Conservation (phyloP, 2,113 vertebrate genomes). For the Cyanoramphus novaezelandiae region DNA sequence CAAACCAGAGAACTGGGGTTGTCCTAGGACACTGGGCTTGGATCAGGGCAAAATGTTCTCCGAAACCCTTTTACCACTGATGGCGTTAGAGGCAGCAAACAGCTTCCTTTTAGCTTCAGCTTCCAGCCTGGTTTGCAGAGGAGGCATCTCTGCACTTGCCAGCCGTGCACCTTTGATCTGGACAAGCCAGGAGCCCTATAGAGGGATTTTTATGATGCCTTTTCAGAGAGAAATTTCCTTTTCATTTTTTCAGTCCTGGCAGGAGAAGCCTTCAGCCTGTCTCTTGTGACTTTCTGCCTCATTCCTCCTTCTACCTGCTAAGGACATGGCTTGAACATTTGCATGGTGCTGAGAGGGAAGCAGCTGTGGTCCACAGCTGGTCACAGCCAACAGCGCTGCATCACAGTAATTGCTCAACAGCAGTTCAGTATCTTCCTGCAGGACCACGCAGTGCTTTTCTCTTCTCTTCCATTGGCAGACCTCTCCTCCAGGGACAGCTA, state of each 20-base stretch:
- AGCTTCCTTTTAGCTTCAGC: not conserved
- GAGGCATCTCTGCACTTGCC: not conserved
- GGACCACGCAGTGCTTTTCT: not conserved
- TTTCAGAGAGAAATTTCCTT: slow-evolving; percentile 18
- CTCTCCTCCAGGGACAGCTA: not conserved
- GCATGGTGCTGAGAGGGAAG: not conserved
- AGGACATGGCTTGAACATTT: not conserved
- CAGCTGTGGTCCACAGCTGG: fast-evolving
- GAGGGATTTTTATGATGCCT: not conserved
- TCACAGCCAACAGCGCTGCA: fast-evolving
- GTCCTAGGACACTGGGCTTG: not conserved
- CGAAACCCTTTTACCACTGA: not conserved
- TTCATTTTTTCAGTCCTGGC: slow-evolving; percentile 22
- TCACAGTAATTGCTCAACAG: not conserved
- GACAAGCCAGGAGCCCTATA: not conserved
- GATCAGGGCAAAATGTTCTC: not conserved
- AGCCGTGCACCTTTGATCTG: not conserved
- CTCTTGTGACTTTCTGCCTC: slow-evolving; percentile 23
- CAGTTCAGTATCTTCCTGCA: not conserved
- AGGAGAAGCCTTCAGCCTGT: slow-evolving; percentile 10
- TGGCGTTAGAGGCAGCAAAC: not conserved
- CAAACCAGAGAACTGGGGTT: not conserved
- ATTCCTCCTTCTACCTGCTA: slow-evolving; percentile 36
- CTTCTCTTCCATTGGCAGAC: not conserved
- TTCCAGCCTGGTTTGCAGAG: not conserved